These are phyloP conservation scores for Rhinophrynus dorsalis DNA, from an alignment of 2,797 vertebrate species.

Conservation along the genomic window DNA sequence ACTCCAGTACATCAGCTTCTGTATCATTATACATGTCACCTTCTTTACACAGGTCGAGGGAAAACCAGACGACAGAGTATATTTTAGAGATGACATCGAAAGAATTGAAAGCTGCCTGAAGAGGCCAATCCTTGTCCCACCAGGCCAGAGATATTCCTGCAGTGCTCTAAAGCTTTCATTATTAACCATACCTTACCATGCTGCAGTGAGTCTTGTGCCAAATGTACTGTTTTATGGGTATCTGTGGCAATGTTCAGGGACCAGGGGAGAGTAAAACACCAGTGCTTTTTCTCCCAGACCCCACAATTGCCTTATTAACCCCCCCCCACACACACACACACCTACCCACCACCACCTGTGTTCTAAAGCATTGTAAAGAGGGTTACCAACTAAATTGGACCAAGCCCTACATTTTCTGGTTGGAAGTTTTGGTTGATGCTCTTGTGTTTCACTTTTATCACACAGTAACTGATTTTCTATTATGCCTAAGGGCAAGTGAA, in stretches of 20 bases:
- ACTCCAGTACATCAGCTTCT: too few species aligned
- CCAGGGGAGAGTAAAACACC: background rate
- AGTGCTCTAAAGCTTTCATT: conserved; percentile 23
- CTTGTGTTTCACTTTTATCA: too few species aligned
- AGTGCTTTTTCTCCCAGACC: background rate
- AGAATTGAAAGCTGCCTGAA: background rate
- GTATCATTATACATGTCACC: background rate
- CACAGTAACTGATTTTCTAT: too few species aligned
- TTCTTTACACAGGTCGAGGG: conserved; percentile 76
- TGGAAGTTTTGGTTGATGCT: background rate
- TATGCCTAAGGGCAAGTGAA: too few species aligned
- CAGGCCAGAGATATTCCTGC: conserved; percentile 19
- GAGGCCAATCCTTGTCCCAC: background rate
- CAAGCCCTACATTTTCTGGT: background rate
- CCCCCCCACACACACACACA: too few species aligned
- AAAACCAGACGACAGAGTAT: conserved; percentile 93
- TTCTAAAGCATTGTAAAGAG: background rate
- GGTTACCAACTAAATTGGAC: background rate
- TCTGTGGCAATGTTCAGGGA: conserved; percentile 13
- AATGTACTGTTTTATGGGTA: conserved; percentile 25
- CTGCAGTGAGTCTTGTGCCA: conserved; percentile 35
- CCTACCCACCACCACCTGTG: too few species aligned
- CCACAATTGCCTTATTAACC: conserved; percentile 8
- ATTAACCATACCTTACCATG: conserved; percentile 19
- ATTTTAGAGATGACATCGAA: conserved; percentile 71